Evolutionary conservation across 1,140 invertebrate species (phyloP).

Genomic region (Panulirus ornatus): DNA sequence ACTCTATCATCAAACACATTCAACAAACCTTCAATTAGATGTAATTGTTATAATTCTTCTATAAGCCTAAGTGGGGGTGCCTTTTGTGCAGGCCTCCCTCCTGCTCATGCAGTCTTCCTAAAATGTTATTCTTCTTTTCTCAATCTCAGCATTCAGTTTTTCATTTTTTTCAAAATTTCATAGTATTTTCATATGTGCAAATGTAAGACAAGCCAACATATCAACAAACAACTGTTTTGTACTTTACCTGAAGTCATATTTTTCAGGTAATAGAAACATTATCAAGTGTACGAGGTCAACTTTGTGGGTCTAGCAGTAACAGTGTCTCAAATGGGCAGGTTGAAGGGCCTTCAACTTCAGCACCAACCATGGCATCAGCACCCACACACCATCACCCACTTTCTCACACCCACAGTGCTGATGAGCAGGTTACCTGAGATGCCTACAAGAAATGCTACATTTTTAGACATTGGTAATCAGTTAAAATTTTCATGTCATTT

Average conservation of each 20-base stretch:
- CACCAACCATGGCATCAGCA: neutral
- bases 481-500: neutral
- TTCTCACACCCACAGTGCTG: neutral
- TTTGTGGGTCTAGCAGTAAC: constrained; percentile 1
- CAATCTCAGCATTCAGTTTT: too few relatives aligned
- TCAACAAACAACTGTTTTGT: neutral
- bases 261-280: constrained; percentile 58
- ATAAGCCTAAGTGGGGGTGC: neutral
- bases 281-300: constrained; percentile 32
- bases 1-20: too few relatives aligned
- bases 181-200: neutral
- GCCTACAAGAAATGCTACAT: neutral
- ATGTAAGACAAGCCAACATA: neutral
- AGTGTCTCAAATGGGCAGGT: constrained; percentile 30
- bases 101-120: too few relatives aligned
- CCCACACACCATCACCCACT: neutral
- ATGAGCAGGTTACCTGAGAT: neutral
- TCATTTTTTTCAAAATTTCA: neutral
- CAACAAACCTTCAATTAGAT: too few relatives aligned
- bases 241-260: neutral
- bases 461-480: neutral
- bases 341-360: neutral
- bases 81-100: neutral
- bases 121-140: neutral
- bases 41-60: too few relatives aligned